Evolutionary conservation across 2,888 invertebrate species (phyloP), one percentile per base, ranked within the genome.

Genomic region (Campopleginae sp.): DNA sequence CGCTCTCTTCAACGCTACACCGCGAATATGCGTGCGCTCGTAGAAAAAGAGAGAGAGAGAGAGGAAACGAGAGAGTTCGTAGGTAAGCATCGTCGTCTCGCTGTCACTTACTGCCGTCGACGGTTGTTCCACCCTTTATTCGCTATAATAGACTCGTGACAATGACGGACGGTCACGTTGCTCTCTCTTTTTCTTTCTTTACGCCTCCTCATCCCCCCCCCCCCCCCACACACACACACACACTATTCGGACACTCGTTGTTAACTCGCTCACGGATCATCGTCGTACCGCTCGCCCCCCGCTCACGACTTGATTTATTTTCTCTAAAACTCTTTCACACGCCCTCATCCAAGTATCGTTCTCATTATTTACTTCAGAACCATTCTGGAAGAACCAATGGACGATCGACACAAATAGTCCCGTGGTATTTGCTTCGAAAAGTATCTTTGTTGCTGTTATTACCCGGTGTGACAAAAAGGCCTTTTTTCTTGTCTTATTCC

Each of bases 181-280:
- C 54, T 66, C 61, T 63, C 68, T 68, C 63, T 72, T 77, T 72
- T 12, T 77, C 72, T 66, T 71, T 63, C 48, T 51, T 66, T 42
- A 23, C n/a, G 33, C 68, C 70, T 79, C 58, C 54, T 58, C 6
- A 27, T 58, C 14, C 58, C 14, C 1, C 54, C 10, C 23, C 23
- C 71, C 76, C 78, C 66, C 80, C 86, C 19, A 23, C 2, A 65
- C 75, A 75, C 70, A 80, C 87, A 86, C 86, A 83, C 83, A 87
- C 87, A 79, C 80, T 65, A 80, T 86, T 86, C 54, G 82, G 82
- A 74, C 80, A 78, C 70, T 66, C 66, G 58, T 27, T 58, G 23
- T 58, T 58, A 58, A 58, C 27, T 58, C 58, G 58, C 58, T 58
- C 27, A 58, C 58, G 58, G 58, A 58, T 58, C 27, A 58, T 58